These are phyloP conservation scores for Amblyraja radiata DNA, from an alignment of 2,797 vertebrate species.

Conservation along the genomic window DNA sequence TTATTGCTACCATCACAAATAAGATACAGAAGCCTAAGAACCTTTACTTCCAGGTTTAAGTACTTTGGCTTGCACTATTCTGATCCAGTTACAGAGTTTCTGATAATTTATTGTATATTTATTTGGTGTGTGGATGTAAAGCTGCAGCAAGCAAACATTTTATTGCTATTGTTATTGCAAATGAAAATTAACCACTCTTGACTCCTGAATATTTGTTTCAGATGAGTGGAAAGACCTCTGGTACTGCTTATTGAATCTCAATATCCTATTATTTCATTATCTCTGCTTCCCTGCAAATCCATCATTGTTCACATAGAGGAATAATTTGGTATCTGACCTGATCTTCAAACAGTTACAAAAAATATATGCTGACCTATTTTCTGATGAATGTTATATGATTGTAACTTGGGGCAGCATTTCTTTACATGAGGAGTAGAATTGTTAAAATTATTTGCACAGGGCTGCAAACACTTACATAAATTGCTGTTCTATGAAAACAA, in stretches of 20 bases:
- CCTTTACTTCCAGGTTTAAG: too few relatives aligned
- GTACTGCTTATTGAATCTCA: not conserved
- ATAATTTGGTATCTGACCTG: not conserved
- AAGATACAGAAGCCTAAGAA: not conserved
- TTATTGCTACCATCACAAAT: too few relatives aligned
- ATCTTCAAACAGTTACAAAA: not conserved
- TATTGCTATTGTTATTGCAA: too few relatives aligned
- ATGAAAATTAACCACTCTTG: too few relatives aligned
- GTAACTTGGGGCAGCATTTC: not conserved
- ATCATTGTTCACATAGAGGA: not conserved
- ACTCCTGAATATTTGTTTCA: not conserved
- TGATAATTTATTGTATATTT: too few relatives aligned
- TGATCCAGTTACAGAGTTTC: too few relatives aligned
- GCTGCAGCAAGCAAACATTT: too few relatives aligned
- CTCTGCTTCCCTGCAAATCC: not conserved
- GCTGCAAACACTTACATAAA: not conserved
- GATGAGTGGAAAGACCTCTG: not conserved
- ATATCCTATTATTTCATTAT: not conserved
- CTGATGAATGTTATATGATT: not conserved
- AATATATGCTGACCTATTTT: too few relatives aligned
- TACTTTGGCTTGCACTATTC: too few relatives aligned
- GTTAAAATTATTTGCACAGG: not conserved
- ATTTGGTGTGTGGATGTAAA: too few relatives aligned
- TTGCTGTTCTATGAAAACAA: not conserved
- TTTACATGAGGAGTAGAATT: not conserved